These are phyloP conservation scores for Notothenia rossii DNA, from an alignment of 2,113 vertebrate species.

Conservation along the genomic window DNA sequence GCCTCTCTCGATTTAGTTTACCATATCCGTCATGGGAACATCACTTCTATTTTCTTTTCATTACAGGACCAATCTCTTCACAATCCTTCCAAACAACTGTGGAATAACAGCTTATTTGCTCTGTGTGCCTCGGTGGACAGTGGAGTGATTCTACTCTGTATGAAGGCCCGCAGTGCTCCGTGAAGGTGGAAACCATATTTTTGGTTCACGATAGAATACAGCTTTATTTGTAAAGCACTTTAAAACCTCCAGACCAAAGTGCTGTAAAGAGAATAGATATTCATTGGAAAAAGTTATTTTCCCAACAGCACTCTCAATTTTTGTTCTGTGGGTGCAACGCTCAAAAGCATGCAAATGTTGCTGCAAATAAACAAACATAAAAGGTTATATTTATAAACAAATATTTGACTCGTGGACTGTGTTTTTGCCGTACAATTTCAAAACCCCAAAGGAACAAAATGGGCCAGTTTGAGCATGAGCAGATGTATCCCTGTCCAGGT, in stretches of 20 bases:
- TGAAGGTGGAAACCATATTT: slow-evolving; percentile 66
- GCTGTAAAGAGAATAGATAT: too few species aligned
- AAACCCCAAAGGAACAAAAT: slow-evolving; percentile 32
- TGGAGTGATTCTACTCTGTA: not conserved
- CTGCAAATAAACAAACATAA: not conserved
- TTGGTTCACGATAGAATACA: not conserved
- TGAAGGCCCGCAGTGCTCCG: slow-evolving; percentile 36
- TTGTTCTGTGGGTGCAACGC: not conserved
- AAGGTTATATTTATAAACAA: not conserved
- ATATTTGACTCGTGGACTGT: too few species aligned
- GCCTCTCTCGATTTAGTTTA: slow-evolving; percentile 76
- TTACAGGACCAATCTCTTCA: slow-evolving; percentile 79
- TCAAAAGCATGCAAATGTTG: not conserved
- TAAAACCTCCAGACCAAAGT: too few species aligned
- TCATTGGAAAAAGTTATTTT: slow-evolving; percentile 54
- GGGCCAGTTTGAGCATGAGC: slow-evolving; percentile 79
- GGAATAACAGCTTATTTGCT: slow-evolving; percentile 84
- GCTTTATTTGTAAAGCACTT: too few species aligned
- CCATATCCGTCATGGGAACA: slow-evolving; percentile 85
- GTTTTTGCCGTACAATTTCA: slow-evolving; percentile 21
- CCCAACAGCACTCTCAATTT: slow-evolving; percentile 1
- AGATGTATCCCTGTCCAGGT: slow-evolving; percentile 87
- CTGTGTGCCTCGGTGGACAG: slow-evolving; percentile 70
- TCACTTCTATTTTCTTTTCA: slow-evolving; percentile 87
- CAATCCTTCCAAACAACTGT: slow-evolving; percentile 82